Evolutionary conservation across 2,888 invertebrate genomes (phyloP), one percentile per base, ranked within the genome.

Genomic region (Drosophila kuntzei): DNA sequence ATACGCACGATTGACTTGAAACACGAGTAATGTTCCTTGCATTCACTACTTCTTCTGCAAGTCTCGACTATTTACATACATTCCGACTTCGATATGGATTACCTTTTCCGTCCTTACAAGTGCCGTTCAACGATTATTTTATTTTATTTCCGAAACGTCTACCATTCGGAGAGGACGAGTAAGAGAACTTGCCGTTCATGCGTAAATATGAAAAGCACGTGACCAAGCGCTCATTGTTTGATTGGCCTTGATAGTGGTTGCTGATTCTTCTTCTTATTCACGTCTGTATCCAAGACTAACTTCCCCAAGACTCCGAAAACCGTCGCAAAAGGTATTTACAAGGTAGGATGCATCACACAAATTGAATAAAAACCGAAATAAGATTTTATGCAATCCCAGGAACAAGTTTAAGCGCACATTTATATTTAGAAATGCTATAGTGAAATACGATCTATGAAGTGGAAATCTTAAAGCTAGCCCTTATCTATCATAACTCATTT

Each of bases 161-260:
- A 12, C 20, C 37, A 54, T 47, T 61, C 57, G 25, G 27, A 46
- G 29, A 41, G n/a, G 62, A 7, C 34, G 18, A 39, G 18, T 18
- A 5, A 4, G 7, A 27, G 36, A 60, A 58, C 49, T 47, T 64
- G 46, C 18, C 64, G 59, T 71, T 59, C 74, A 71, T 75, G 74
- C 74, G 77, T 76, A 76, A 76, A 71, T 71, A 58, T 43, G 20
- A 39, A 11, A 18, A 14, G 77, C 55, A 75, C 74, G 74, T 75
- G 74, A 76, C 74, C 46, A 12, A 20, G 7, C n/a, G 25, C 22
- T 20, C 20, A 55, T 8, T 29, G 12, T 36, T 71, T 66, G 76
- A 70, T 76, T 71, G 54, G 20, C 36, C 37, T 49, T 51, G 18
- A 50, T 9, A 43, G 37, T 4, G 14, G n/a, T 20, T 20, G 4